Base-by-base conservation (phyloP, 1,140 invertebrate species). In the Gryon sp. region DNA sequence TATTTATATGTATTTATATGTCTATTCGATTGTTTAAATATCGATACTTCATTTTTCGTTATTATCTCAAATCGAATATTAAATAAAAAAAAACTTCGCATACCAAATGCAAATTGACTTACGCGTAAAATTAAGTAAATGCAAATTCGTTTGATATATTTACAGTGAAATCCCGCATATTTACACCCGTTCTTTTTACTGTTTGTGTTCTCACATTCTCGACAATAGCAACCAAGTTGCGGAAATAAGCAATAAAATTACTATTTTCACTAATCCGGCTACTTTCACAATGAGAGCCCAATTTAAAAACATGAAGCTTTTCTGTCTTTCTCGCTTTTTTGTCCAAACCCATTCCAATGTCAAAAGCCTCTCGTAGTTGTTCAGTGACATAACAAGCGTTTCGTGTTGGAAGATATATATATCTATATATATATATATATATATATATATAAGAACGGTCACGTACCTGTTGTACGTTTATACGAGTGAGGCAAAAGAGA, bases 161-260 rank as follows among this genome's bases (percentile, higher is more conserved):
- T n/a, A n/a, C n/a, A n/a, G n/a, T n/a, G n/a, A n/a, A 6, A 8
- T 2, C 26, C 26, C 26, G 26, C 26, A 28, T 28, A 40, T 40
- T 40, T 15, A 40, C 20, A 14, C 22, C 40, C 15, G 32, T 32
- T 16, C 6, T n/a, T n/a, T n/a, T n/a, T n/a, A n/a, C n/a, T n/a
- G n/a, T n/a, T n/a, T n/a, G n/a, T n/a, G 19, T 32, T 38, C 22
- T 24, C 26, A 22, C 26, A 12, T 48, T 62, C 57, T 48, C 59
- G 4, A 26, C 41, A 43, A 43, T 34, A 9, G n/a, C n/a, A n/a
- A n/a, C 15, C 16, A 4, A 38, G 32, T 18, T 20, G 28, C 62
- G 62, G 65, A 40, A 50, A 69, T 48, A 50, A 50, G 52, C 41
- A 50, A 69, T 50, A 50, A 69, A 69, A 57, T 43, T 30, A 40